Evolutionary conservation across 2,797 vertebrate species (phyloP), one percentile per base, ranked within the genome.

Genomic region (Valencia hispanica): DNA sequence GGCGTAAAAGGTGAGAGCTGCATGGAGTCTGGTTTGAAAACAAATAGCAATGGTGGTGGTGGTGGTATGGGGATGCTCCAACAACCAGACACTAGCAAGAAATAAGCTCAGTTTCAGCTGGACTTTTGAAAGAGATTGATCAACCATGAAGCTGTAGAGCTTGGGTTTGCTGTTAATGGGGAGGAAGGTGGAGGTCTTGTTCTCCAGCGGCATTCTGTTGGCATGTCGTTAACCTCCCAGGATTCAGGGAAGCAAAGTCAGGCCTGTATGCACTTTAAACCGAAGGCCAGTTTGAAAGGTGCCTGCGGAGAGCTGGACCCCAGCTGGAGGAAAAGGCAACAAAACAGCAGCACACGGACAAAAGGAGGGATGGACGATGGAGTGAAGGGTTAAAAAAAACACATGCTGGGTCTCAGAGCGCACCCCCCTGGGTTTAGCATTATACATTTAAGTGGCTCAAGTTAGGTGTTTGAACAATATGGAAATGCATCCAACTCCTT

Each of bases 181-280:
- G 79, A 72, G 72, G 1, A 30, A 84, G 83, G 77, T 45, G 80
- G 81, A 86, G 90, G 91, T 85, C 92, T 93, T 93, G 92, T 93
- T 91, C 92, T 94, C 85, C 77, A 85, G 87, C 82, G 90, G 91
- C 91, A 94, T 91, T 86, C 94, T 87, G 80, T 94, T 93, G 93
- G 92, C 90, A 95, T 84, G 91, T 96, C 94, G 93, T 96, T 96
- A 96, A 94, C 94, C 95, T 95, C 95, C 95, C 65, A 84, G 89
- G 89, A 94, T 84, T 94, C 84, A 71, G 86, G 88, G 84, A 88
- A 84, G 93, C 91, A 83, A 87, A 91, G 84, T 84, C 79, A 78
- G 82, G 75, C 85, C 74, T 80, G 84, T 88, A 87, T 88, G 87
- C 89, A 93, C 92, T 93, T 94, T 94, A 88, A 94, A 91, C 91